Evolutionary conservation across 2,113 vertebrate species (phyloP).

Genomic region (Ophthalmolycus amberensis): DNA sequence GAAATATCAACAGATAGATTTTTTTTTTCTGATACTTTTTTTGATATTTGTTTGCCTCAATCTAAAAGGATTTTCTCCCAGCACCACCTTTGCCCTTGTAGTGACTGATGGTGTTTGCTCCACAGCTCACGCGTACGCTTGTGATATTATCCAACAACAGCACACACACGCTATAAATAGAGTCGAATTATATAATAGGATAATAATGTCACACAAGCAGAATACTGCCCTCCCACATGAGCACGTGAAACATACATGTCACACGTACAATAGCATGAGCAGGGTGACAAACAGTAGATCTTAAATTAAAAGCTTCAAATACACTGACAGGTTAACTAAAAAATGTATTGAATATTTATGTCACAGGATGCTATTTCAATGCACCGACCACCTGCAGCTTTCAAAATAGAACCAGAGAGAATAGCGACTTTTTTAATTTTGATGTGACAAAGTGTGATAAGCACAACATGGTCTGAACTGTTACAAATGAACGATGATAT

Average conservation of each 20-base stretch:
- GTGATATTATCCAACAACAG: constrained; percentile 62
- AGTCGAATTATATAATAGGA: constrained; percentile 60
- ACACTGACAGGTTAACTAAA: background rate
- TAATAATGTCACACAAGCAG: constrained; percentile 29
- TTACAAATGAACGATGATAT: background rate
- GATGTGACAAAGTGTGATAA: constrained; percentile 7
- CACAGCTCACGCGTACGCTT: constrained; percentile 26
- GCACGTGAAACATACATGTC: constrained; percentile 3
- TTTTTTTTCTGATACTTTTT: background rate
- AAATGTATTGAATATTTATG: background rate
- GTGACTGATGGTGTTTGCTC: constrained; percentile 25
- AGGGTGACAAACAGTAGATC: background rate
- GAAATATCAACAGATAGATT: background rate
- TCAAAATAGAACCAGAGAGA: background rate
- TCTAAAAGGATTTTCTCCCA: constrained; percentile 7
- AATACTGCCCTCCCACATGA: constrained; percentile 16
- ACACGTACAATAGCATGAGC: background rate
- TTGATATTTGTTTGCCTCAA: background rate
- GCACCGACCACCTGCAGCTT: background rate
- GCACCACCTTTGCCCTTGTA: constrained; percentile 11
- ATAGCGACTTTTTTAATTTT: background rate
- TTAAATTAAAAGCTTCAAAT: background rate
- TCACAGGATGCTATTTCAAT: background rate
- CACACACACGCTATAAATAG: constrained; percentile 48
- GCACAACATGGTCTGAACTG: background rate